These are phyloP conservation scores for Clavelina lepadiformis DNA, from an alignment of 23 tunicate genomes.

Conservation along the genomic window DNA sequence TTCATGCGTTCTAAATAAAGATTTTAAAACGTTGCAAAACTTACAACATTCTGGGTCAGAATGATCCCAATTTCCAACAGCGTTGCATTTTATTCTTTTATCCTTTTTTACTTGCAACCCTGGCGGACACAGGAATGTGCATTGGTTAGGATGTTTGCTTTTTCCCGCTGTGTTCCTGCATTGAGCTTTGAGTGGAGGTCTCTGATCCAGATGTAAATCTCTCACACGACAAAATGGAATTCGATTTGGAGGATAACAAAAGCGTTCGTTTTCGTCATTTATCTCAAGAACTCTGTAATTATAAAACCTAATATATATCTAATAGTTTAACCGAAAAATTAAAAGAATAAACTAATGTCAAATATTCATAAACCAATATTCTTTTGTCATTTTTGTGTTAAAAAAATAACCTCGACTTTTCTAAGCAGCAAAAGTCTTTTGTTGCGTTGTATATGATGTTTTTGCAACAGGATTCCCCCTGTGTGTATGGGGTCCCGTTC, in stretches of 20 bases:
- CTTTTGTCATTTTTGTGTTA: constrained; percentile 1
- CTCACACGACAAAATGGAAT: constrained; percentile 26
- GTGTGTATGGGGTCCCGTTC: constrained; percentile 33
- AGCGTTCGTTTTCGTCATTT: constrained; percentile 16
- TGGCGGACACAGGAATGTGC: constrained; percentile 45
- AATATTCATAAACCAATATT: too few species aligned
- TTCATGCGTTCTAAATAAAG: too few species aligned
- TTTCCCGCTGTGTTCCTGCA: constrained; percentile 28
- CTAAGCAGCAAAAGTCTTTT: constrained; percentile 57
- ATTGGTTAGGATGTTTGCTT: constrained; percentile 22
- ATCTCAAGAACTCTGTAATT: constrained; percentile 26
- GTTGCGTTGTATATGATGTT: constrained; percentile 59
- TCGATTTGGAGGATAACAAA: constrained; percentile 44
- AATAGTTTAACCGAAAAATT: too few species aligned
- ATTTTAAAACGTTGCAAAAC: constrained; percentile 7
- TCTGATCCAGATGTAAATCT: constrained; percentile 32
- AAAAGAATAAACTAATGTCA: too few species aligned
- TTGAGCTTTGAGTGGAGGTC: constrained; percentile 26
- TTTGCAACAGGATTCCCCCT: constrained; percentile 79
- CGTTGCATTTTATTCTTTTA: constrained; percentile 24
- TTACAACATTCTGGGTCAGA: constrained; percentile 44
- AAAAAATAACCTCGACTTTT: constrained; percentile 32
- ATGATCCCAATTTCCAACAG: constrained; percentile 34
- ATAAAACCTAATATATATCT: too few species aligned
- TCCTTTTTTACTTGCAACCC: constrained; percentile 40